These are phyloP conservation scores for Lutraria lutraria DNA, from an alignment of 2,888 invertebrate species.

Conservation along the genomic window DNA sequence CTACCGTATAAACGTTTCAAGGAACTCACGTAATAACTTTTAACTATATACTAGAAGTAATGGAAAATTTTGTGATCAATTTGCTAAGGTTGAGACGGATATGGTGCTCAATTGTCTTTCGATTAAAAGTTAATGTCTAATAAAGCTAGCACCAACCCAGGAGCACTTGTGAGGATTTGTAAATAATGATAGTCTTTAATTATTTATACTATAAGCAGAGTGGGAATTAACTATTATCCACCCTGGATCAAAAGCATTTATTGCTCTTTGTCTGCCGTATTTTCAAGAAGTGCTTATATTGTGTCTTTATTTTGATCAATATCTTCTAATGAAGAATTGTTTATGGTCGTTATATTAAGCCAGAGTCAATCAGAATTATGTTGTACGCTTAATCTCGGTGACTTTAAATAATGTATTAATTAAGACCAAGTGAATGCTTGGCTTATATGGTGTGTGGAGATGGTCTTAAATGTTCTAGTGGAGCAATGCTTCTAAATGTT, in stretches of 20 bases:
- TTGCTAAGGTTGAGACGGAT: not conserved
- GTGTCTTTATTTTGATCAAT: not conserved
- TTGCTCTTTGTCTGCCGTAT: not conserved
- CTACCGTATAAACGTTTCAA: too few species aligned
- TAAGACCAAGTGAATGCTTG: not conserved
- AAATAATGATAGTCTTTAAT: constrained; percentile 12
- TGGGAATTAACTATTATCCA: not conserved
- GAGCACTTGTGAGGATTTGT: not conserved
- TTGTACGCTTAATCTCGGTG: not conserved
- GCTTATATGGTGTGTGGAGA: not conserved
- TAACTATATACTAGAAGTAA: not conserved
- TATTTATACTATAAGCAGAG: constrained; percentile 1
- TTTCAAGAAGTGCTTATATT: constrained; percentile 13
- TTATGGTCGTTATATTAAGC: not conserved
- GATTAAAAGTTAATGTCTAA: constrained; percentile 6
- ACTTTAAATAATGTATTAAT: not conserved
- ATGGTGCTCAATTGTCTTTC: not conserved
- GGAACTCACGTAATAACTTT: not conserved
- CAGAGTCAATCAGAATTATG: constrained; percentile 5
- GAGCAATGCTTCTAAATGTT: too few species aligned
- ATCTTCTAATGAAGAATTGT: not conserved
- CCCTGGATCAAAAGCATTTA: not conserved
- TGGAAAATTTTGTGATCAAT: not conserved
- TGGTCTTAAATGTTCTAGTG: too few species aligned
- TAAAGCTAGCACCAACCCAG: not conserved